A percentile compares a stretch with the other conserved stretches of the same genome.
These are phyloP conservation scores for Dynastes maya DNA, from an alignment of 2,888 invertebrate genomes.

Conservation along the genomic window DNA sequence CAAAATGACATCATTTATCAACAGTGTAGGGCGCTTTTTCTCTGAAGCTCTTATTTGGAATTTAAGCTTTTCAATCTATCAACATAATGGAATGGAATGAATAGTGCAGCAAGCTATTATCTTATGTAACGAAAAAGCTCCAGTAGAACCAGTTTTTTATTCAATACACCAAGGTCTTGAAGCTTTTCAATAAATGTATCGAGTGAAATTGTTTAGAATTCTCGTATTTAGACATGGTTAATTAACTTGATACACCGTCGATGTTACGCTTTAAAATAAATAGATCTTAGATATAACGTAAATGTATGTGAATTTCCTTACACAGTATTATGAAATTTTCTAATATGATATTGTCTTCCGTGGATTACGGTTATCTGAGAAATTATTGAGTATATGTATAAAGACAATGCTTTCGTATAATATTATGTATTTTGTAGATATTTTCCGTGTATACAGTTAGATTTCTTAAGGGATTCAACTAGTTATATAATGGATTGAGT, in stretches of 20 bases:
- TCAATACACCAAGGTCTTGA: background rate
- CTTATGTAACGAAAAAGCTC: constrained; percentile 5
- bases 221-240: constrained; percentile 1
- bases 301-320: background rate
- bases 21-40: background rate
- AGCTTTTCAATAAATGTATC: background rate
- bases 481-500: background rate
- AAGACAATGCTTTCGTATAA: too few relatives aligned
- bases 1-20: constrained; percentile 19
- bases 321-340: background rate
- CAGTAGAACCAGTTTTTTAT: constrained; percentile 13
- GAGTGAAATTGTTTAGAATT: background rate
- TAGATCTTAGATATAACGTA: background rate
- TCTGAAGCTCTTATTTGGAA: constrained; percentile 8
- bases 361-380: background rate
- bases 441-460: background rate
- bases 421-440: too few relatives aligned
- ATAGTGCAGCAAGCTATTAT: constrained; percentile 31
- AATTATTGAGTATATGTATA: background rate
- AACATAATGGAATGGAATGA: constrained; percentile 27
- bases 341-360: background rate
- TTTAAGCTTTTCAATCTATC: constrained; percentile 31
- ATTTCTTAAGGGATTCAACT: background rate
- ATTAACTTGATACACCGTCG: background rate
- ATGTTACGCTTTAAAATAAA: background rate